These are phyloP conservation scores for Acronicta leporina DNA, from an alignment of 2,888 invertebrate species.

Conservation along the genomic window DNA sequence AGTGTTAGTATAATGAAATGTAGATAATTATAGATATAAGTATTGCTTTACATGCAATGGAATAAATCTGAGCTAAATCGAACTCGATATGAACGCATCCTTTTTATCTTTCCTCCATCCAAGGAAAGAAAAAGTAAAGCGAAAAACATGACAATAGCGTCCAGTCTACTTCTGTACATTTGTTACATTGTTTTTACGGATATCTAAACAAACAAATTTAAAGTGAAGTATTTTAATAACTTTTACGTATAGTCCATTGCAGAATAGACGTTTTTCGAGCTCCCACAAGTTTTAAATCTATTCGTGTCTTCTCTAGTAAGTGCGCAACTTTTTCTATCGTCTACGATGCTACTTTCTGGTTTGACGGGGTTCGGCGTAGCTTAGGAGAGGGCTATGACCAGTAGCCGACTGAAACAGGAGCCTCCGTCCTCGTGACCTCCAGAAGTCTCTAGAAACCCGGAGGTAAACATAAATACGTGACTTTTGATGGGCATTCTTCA, in stretches of 20 bases:
- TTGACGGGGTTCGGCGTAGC: conserved; percentile 32
- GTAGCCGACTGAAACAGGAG: background rate
- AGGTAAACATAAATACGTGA: background rate
- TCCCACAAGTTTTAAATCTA: conserved; percentile 18
- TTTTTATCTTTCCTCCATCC: background rate
- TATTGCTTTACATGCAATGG: background rate
- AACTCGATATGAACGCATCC: conserved; percentile 9
- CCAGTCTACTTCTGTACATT: background rate
- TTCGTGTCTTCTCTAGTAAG: conserved; percentile 23
- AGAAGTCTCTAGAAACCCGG: background rate
- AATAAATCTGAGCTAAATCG: background rate
- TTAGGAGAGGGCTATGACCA: conserved; percentile 27
- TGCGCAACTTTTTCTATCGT: conserved; percentile 35
- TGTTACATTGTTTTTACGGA: background rate
- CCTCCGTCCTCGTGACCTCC: background rate
- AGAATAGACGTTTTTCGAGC: background rate
- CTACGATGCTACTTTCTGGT: conserved; percentile 46
- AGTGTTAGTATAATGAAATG: conserved; percentile 3
- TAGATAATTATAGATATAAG: background rate
- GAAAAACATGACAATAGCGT: background rate
- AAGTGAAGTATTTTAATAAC: too few species aligned
- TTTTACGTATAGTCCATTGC: background rate
- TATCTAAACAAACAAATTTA: too few species aligned
- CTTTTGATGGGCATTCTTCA: too few species aligned
- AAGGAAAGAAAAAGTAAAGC: background rate